Percentiles rank a stretch among this genome's conserved stretches.
Evolutionary conservation across 2,888 invertebrate genomes (phyloP).

Genomic region (Zygaena filipendulae): DNA sequence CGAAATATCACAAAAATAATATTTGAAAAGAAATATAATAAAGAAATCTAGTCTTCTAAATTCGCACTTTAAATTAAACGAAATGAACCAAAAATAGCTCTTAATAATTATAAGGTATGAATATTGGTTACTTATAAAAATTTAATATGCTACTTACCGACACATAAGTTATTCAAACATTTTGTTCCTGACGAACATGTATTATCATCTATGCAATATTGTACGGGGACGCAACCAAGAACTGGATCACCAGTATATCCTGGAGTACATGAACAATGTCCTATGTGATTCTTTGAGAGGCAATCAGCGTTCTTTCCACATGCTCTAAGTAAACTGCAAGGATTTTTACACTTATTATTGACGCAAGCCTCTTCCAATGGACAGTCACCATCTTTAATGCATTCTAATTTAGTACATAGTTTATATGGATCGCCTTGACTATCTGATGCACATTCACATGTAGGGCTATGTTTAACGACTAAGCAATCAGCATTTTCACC

Average conservation of each 20-base stretch:
- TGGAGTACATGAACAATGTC: constrained; percentile 84
- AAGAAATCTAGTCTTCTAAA: too few relatives aligned
- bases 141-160: constrained; percentile 73
- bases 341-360: constrained; percentile 82
- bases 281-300: constrained; percentile 79
- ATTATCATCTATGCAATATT: constrained; percentile 82
- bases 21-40: too few relatives aligned
- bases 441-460: constrained; percentile 80
- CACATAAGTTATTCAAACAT: constrained; percentile 85
- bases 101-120: too few relatives aligned
- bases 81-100: too few relatives aligned
- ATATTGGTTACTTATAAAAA: too few relatives aligned
- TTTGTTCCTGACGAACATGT: constrained; percentile 88
- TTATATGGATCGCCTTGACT: constrained; percentile 80
- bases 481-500: constrained; percentile 81
- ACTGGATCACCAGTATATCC: constrained; percentile 90
- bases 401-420: constrained; percentile 80
- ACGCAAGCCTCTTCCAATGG: constrained; percentile 77
- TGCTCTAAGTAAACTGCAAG: constrained; percentile 82
- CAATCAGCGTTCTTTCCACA: constrained; percentile 87
- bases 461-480: constrained; percentile 74
- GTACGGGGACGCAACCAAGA: constrained; percentile 84
- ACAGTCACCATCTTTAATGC: constrained; percentile 83
- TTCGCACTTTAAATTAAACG: too few relatives aligned
- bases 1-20: too few relatives aligned